Evolutionary conservation across 2,797 vertebrate genomes (phyloP), one percentile per base, ranked within the genome.

Genomic region (Pampus argenteus): DNA sequence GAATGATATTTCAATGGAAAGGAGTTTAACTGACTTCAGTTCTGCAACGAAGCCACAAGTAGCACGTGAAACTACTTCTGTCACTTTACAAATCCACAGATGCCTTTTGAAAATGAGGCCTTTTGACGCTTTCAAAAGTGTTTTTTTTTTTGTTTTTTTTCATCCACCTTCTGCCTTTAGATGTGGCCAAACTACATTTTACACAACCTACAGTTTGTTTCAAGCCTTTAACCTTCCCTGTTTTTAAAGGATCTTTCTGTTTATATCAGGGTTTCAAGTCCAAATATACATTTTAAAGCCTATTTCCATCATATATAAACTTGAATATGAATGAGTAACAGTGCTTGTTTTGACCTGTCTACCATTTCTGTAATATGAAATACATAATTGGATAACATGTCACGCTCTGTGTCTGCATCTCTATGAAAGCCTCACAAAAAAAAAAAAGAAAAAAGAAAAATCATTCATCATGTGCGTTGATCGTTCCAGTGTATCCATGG

Each of bases 401-500:
- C 57, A 69, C 28, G 18, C 42, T 60, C 65, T 18, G 59, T 50
- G 55, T 66, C 52, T 74, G 45, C 45, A 34, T 67, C 66, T 74
- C 56, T 66, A 56, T 59, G 29, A 80, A 78, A 65, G 65, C 50
- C 54, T 79, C 7, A 65, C 55, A 79, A 74, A 61, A 44, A 44
- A 18, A 44, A 47, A 48, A 66, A 71, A 74, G 58, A 44, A 44
- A 18, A 44, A 47, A 48, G 65, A 71, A 60, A 52, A 3, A 56
- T 71, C 45, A 71, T 42, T 60, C 71, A 79, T 67, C 45, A 38
- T 63, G 61, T 82, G 66, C 7, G 49, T 57, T 55, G 70, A 71
- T 78, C 61, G 60, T 74, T 65, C 61, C 48, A 60, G 71, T 22
- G 82, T 86, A 65, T 80, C 78, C 79, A 76, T 62, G 66, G 79